Evolutionary conservation across 64 coral and sea anemone genomes (phyloP).

Genomic region (Cladopsammia gracilis): DNA sequence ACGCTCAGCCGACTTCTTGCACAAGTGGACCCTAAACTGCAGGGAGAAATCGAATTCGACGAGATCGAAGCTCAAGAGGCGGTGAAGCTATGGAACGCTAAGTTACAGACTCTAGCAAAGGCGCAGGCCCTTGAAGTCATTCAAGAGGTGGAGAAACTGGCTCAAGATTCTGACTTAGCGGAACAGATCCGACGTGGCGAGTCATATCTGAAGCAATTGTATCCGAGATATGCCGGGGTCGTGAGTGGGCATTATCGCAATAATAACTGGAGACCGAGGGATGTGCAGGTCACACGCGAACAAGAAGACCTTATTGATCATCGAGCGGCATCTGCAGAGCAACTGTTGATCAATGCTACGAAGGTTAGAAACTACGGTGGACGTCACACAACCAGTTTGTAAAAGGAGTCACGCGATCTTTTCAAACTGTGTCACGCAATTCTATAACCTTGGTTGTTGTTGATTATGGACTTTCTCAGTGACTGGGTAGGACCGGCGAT

Average conservation of each 20-base stretch:
- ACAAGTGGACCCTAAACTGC: constrained; percentile 38
- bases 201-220: constrained; percentile 41
- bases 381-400: constrained; percentile 41
- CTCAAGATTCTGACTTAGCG: background rate
- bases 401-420: background rate
- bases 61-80: constrained; percentile 51
- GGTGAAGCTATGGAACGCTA: constrained; percentile 10
- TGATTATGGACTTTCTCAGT: too few relatives aligned
- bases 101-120: constrained; percentile 13
- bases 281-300: background rate
- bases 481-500: too few relatives aligned
- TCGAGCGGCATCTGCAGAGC: background rate
- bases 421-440: too few relatives aligned
- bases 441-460: too few relatives aligned
- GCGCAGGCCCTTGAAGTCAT: constrained; percentile 29
- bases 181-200: constrained; percentile 46
- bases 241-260: constrained; percentile 27
- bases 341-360: constrained; percentile 7
- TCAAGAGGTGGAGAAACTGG: background rate
- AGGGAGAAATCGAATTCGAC: constrained; percentile 52
- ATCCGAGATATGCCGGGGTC: constrained; percentile 66
- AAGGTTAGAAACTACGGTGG: background rate
- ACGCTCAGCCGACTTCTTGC: constrained; percentile 46
- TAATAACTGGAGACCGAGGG: constrained; percentile 3
- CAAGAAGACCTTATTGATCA: constrained; percentile 11